Evolutionary conservation across 2,113 vertebrate species (phyloP).

Genomic region (Gallinago jamesoni): DNA sequence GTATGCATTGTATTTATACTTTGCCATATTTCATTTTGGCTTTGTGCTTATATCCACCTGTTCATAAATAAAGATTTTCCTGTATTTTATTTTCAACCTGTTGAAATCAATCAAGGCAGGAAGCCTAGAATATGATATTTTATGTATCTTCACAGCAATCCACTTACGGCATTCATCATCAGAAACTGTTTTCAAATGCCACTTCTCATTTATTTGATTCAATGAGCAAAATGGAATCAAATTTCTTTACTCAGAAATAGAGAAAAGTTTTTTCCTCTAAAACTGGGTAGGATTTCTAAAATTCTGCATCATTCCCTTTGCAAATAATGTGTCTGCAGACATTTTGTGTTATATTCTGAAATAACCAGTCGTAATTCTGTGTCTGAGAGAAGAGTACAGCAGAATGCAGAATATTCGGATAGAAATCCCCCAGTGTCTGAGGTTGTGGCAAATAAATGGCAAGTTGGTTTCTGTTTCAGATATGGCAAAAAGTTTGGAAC

Average conservation of each 20-base stretch:
- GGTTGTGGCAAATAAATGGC: not conserved
- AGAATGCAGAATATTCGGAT: not conserved
- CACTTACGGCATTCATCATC: constrained; percentile 37
- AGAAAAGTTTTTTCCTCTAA: constrained; percentile 26
- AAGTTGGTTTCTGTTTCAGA: not conserved
- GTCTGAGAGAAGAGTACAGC: not conserved
- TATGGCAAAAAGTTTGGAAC: not conserved
- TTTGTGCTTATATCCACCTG: constrained; percentile 13
- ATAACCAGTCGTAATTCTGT: not conserved
- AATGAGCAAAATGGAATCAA: constrained; percentile 36
- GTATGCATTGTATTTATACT: not conserved
- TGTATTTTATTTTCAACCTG: constrained; percentile 48
- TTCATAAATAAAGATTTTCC: constrained; percentile 53
- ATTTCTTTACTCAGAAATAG: constrained; percentile 25
- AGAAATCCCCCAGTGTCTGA: not conserved
- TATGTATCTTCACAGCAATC: constrained; percentile 45
- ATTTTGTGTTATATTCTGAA: not conserved
- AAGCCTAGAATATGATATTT: constrained; percentile 50
- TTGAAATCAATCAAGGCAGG: constrained; percentile 55
- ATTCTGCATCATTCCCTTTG: not conserved
- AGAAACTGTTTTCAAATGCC: constrained; percentile 51
- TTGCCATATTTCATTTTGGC: constrained; percentile 26
- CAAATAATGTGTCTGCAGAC: not conserved
- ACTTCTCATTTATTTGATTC: constrained; percentile 52
- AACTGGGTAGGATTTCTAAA: not conserved